Evolutionary conservation across 2,113 vertebrate species (phyloP).

Genomic region (Anthoscopus minutus): DNA sequence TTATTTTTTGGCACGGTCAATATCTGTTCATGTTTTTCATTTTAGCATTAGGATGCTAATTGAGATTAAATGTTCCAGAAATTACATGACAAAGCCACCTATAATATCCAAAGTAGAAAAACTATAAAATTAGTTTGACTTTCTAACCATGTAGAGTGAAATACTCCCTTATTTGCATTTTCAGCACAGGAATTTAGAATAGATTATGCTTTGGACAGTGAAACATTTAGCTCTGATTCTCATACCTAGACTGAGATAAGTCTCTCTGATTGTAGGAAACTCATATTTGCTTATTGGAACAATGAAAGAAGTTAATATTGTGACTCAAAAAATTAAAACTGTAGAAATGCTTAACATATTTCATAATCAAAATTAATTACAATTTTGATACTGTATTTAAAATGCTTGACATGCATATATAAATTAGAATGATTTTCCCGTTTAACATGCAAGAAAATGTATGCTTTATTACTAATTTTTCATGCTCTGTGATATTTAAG

Average conservation of each 20-base stretch:
- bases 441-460: not conserved
- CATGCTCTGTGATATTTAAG: not conserved
- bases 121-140: not conserved
- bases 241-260: not conserved
- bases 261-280: not conserved
- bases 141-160: not conserved
- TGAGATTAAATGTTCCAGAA: not conserved
- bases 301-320: not conserved
- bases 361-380: not conserved
- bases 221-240: not conserved
- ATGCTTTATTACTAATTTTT: not conserved
- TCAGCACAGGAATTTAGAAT: not conserved
- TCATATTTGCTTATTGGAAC: not conserved
- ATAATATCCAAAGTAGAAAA: not conserved
- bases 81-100: not conserved
- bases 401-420: not conserved
- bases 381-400: not conserved
- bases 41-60: not conserved
- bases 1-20: not conserved
- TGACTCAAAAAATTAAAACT: not conserved
- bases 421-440: not conserved
- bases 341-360: not conserved
- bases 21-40: not conserved
- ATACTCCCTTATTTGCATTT: not conserved
- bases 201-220: not conserved